Evolutionary conservation across 2,888 invertebrate species (phyloP), one percentile per base, ranked within the genome.

Genomic region (Melolontha melolontha): DNA sequence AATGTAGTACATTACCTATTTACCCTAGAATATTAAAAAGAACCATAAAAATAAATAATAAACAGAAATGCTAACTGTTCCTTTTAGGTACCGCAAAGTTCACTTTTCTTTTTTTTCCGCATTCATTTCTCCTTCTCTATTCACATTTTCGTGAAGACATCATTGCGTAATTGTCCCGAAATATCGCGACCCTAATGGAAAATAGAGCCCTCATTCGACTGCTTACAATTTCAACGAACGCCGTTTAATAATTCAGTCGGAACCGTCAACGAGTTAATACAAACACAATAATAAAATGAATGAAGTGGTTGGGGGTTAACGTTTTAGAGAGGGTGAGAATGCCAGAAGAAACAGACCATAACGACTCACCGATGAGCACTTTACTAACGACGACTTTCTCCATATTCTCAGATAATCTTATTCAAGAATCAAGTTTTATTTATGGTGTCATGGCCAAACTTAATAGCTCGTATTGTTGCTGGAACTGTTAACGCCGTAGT

Each of bases 241-340:
- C 29, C 16, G 34, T 29, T 62, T 62, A 47, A 62, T 62, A 62
- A 62, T 62, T 62, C 59, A 62, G 47, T 34, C 47, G 14, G 59
- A 47, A 47, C 14, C 14, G 59, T 62, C 59, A 62, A 62, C 47
- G 47, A 62, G 59, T 62, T 62, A 62, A 62, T 62, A 47, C 47
- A 62, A 62, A 47, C 47, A 47, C 34, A 62, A 49, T 47, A 49
- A 62, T 47, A 47, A 39, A 47, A 62, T 57, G 47, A 47, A 62
- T 62, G n/a, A 44, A n/a, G 34, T 34, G 29, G 29, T 11, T 16
- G 14, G 11, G 22, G 54, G 8, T 40, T 41, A 42, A n/a, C 41
- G 8, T 22, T 34, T 34, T 6, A 34, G 34, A 42, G 42, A 42
- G n/a, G 42, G 57, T 27, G 57, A 22, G 42, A 57, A 57, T 41